Percentiles rank a stretch among this genome's conserved stretches.
These are phyloP conservation scores for Istiophorus platypterus DNA, from an alignment of 2,113 vertebrate species.

Conservation along the genomic window DNA sequence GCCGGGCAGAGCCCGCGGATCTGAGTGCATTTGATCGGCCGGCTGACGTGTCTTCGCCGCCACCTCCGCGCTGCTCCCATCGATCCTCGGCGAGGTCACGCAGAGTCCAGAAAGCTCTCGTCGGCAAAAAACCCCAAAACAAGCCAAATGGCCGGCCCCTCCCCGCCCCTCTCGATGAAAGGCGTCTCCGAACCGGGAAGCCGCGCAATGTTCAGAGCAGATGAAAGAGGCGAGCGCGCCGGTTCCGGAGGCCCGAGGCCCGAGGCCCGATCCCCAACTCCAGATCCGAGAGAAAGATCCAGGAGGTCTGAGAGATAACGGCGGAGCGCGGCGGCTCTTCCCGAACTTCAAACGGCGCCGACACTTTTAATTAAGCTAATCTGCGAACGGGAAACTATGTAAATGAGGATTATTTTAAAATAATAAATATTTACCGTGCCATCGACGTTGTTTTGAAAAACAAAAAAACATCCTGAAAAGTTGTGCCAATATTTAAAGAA, in stretches of 20 bases:
- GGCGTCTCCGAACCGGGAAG: conserved; percentile 16
- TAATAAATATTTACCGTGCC: too few relatives aligned
- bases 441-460: too few relatives aligned
- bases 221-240: conserved; percentile 53
- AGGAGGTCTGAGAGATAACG: conserved; percentile 53
- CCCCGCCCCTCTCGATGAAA: conserved; percentile 35
- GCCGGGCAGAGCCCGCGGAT: neutral
- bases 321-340: conserved; percentile 3
- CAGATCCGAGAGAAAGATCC: conserved; percentile 62
- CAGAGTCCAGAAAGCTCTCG: conserved; percentile 38
- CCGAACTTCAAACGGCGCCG: conserved; percentile 59
- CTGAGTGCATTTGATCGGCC: neutral
- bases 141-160: conserved; percentile 16
- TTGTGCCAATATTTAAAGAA: neutral
- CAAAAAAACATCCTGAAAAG: neutral
- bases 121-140: too few relatives aligned
- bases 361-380: conserved; percentile 58
- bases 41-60: neutral
- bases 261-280: conserved; percentile 50
- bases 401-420: conserved; percentile 50
- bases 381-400: conserved; percentile 9
- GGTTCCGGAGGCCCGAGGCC: conserved; percentile 32
- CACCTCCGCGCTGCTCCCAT: neutral
- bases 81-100: neutral
- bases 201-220: conserved; percentile 30